Evolutionary conservation across 2,888 invertebrate genomes (phyloP).

Genomic region (Aleiodes testaceus): DNA sequence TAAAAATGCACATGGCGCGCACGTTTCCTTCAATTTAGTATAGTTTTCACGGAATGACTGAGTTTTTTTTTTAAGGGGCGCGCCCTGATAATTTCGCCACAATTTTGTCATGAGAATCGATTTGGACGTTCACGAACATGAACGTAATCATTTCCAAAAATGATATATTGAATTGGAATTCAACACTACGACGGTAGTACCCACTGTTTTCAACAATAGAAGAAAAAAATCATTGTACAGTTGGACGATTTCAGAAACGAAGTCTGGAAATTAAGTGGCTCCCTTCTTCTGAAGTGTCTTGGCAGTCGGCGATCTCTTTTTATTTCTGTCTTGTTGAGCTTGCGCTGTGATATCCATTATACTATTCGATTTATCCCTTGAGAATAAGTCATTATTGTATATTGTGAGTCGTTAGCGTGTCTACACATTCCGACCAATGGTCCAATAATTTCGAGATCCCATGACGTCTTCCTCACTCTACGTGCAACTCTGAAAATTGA

Average conservation of each 20-base stretch:
- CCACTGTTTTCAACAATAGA: neutral
- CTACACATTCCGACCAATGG: constrained; percentile 7
- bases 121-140: too few species aligned
- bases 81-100: too few species aligned
- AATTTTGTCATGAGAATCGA: too few species aligned
- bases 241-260: constrained; percentile 19
- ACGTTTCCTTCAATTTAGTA: too few species aligned
- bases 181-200: neutral
- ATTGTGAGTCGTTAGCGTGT: neutral
- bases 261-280: constrained; percentile 25
- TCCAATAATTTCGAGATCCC: constrained; percentile 1
- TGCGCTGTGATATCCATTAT: constrained; percentile 9
- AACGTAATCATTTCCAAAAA: neutral
- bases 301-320: constrained; percentile 17
- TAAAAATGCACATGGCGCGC: too few species aligned
- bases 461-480: constrained; percentile 2
- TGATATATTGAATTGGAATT: neutral
- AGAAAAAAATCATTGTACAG: neutral
- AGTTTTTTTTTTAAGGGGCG: too few species aligned
- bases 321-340: constrained; percentile 10
- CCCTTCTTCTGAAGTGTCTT: neutral
- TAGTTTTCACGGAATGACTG: too few species aligned
- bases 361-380: neutral
- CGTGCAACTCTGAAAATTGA: neutral
- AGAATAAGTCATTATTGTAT: neutral